phyloP scores from a whole-genome alignment of 2,113 vertebrate species.

The Plecotus auritus region DNA sequence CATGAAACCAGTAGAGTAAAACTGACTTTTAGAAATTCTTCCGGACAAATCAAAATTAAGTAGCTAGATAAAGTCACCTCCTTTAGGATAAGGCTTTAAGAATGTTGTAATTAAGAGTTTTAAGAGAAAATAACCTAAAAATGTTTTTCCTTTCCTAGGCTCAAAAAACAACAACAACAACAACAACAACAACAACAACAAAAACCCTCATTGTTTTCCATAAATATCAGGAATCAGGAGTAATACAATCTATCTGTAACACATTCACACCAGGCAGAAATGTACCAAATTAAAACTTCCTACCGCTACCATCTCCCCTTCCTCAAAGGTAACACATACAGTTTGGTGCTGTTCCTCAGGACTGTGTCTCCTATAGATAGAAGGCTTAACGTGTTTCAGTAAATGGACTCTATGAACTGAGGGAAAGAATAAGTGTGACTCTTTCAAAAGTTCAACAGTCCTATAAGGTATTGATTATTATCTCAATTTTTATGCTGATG shows the following conservation, averaged over 20 bases:
- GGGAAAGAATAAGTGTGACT: background rate
- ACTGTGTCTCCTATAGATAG: background rate
- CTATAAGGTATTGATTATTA: background rate
- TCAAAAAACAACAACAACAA: no score
- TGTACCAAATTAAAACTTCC: background rate
- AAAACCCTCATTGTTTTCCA: background rate
- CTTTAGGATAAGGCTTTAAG: background rate
- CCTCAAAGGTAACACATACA: background rate
- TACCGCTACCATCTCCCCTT: rapidly evolving
- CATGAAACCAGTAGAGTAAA: conserved; percentile 9
- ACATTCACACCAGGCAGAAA: background rate
- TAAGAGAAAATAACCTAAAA: background rate
- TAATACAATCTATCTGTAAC: background rate
- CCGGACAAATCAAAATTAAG: background rate
- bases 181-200: no score
- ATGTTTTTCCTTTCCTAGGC: background rate
- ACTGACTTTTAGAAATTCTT: background rate
- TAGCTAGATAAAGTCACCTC: background rate
- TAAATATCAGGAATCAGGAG: background rate
- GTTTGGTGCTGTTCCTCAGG: rapidly evolving
- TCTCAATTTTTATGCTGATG: background rate
- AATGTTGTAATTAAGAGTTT: background rate
- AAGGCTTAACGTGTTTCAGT: background rate
- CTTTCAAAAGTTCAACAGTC: background rate
- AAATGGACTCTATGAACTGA: background rate